Evolutionary conservation across 2,797 vertebrate genomes (phyloP), one percentile per base, ranked within the genome.

Genomic region (Echiichthys vipera): DNA sequence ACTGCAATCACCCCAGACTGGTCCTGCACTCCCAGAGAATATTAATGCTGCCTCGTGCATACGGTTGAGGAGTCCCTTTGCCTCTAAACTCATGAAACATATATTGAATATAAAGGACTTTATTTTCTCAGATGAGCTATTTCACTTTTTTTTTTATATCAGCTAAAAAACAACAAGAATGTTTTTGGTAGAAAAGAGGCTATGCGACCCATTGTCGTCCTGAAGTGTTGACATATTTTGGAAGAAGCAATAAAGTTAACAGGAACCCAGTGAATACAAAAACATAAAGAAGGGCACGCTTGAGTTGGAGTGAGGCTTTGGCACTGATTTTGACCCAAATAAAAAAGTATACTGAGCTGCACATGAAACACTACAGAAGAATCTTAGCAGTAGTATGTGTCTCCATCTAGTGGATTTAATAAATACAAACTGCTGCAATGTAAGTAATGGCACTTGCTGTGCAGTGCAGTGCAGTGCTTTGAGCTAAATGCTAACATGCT

Each of bases 351-450:
- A 6, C 7, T 40, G 39, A 42, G 18, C 40, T 27, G 5, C 22
- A 13, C 2, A 12, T 50, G 3, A 17, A 24, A 18, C 25, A 2
- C 34, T 2, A 1, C 4, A 13, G 13, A 7, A 5, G 8, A 13
- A 3, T 17, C 10, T 39, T 3, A 32, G 3, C 13, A 7, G 9
- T 17, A 22, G 57, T 58, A 17, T 77, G 25, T 84, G 69, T 47
- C 78, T 53, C 88, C 85, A 86, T 75, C 84, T 86, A 40, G 78
- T 86, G 84, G 76, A 42, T 2, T 0, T 1, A 13, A 27, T 11
- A 2, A 32, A 14, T 20, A 56, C 8, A 34, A 17, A 20, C 22
- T 7, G 18, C 39, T 32, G 25, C 13, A 25, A 7, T 14, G 20
- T 4, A 50, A 25, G n/a, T 32, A 20, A 18, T 12, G n/a, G 0